Base-by-base conservation (phyloP, 2,888 invertebrate species). In the Trilocha varians region DNA sequence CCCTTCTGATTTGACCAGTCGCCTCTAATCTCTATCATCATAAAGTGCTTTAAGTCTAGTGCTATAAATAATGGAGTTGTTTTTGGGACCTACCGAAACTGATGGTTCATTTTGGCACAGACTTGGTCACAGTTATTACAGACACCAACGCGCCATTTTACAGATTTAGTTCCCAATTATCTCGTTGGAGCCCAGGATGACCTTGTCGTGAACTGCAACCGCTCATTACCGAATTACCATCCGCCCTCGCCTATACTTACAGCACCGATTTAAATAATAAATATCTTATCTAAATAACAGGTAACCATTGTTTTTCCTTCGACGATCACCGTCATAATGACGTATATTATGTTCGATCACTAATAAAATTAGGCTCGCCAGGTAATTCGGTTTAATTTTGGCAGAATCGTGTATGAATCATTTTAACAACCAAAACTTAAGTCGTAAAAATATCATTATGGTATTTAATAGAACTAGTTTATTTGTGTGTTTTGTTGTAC, bases 221-320 rank as follows among this genome's bases (percentile, higher is more conserved):
- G 61, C 65, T 78, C 70, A 85, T 85, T 85, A 85, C 84, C 82
- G 74, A 85, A 85, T 85, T 84, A 85, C 83, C 73, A 63, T 48
- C 61, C 63, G 57, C 61, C 62, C 62, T 72, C 65, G 66, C 63
- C 84, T 85, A 85, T 85, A 85, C 78, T 85, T 85, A 85, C 63
- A 61, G 62, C 67, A 64, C 68, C 72, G 80, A 80, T 84, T 84
- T 82, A 82, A 83, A 85, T 85, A 83, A 84, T 84, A 85, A 82
- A 83, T 82, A 84, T 80, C 72, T 78, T 78, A 78, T 75, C 78
- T 78, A 80, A 83, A 83, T 82, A 83, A 82, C 78, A 78, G 68
- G 69, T 64, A 63, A 63, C 64, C 78, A 80, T 80, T 80, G 79
- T 78, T 74, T 76, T 74, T 65, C 65, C 65, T 64, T 64, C 65